phyloP scores from a whole-genome alignment of 2,888 invertebrate species.

The Belgica antarctica region DNA sequence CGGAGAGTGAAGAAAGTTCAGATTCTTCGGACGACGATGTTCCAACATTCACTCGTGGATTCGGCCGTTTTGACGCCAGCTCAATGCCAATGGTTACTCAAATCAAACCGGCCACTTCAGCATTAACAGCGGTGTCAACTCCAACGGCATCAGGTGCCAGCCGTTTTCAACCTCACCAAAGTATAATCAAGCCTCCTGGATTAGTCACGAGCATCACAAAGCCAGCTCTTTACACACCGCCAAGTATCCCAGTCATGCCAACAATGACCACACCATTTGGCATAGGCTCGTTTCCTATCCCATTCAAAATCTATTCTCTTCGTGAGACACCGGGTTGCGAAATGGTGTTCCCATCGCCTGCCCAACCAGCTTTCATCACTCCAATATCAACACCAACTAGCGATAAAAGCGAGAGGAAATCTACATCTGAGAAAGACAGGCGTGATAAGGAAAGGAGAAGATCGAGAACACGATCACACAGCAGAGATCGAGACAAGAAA shows the following conservation, averaged over 20 bases:
- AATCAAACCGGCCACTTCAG: background rate
- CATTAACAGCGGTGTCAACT: background rate
- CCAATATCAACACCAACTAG: background rate
- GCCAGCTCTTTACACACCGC: background rate
- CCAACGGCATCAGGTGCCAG: background rate
- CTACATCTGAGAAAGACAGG: background rate
- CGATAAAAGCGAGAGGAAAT: background rate
- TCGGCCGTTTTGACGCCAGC: conserved; percentile 26
- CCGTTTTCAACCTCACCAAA: conserved; percentile 24
- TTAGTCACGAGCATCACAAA: conserved; percentile 2
- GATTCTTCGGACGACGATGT: conserved; percentile 9
- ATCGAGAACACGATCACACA: conserved; percentile 22
- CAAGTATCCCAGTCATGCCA: background rate
- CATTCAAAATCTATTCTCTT: conserved; percentile 36
- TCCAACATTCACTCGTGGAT: background rate
- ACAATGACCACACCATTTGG: background rate
- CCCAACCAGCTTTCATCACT: background rate
- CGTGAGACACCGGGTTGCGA: no score
- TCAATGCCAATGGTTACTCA: conserved; percentile 36
- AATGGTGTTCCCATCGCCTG: background rate
- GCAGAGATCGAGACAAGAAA: conserved; percentile 26
- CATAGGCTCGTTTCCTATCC: background rate
- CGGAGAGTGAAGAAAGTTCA: conserved; percentile 9
- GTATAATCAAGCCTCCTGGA: conserved; percentile 4
- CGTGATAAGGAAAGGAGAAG: conserved; percentile 7